These are phyloP conservation scores for Apodemia mormo DNA, from an alignment of 2,888 invertebrate genomes.

Conservation along the genomic window DNA sequence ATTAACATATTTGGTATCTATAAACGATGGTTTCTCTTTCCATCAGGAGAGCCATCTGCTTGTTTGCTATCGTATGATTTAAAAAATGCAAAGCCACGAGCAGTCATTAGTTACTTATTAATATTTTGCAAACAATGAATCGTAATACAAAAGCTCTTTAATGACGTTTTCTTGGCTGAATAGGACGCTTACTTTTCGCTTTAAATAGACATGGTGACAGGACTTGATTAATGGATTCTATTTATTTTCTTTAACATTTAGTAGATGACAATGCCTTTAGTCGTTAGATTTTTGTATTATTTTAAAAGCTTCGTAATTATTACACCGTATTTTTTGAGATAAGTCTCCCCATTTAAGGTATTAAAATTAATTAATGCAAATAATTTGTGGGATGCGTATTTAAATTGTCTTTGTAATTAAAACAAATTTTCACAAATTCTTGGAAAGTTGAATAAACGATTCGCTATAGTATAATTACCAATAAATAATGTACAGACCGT, in stretches of 20 bases:
- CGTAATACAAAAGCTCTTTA: neutral
- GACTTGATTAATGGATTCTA: constrained; percentile 7
- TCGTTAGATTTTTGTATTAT: constrained; percentile 4
- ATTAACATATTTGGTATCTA: too few species aligned
- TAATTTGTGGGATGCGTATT: neutral
- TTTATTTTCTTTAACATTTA: constrained; percentile 4
- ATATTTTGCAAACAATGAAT: neutral
- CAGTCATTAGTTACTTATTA: neutral
- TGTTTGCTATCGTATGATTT: too few species aligned
- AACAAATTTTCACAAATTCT: neutral
- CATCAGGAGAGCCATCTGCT: too few species aligned
- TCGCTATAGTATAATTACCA: too few species aligned
- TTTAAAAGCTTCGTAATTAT: constrained; percentile 13
- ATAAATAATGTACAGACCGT: too few species aligned
- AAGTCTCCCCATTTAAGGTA: neutral
- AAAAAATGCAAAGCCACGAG: neutral
- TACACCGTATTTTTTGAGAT: neutral
- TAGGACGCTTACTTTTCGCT: neutral
- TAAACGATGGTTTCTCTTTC: too few species aligned
- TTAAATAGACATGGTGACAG: constrained; percentile 2
- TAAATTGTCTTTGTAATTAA: neutral
- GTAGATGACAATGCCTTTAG: neutral
- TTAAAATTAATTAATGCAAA: neutral
- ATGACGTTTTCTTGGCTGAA: constrained; percentile 6
- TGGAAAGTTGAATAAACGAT: too few species aligned